phyloP scores from a whole-genome alignment of 2,888 invertebrate genomes.

The Syritta pipiens region DNA sequence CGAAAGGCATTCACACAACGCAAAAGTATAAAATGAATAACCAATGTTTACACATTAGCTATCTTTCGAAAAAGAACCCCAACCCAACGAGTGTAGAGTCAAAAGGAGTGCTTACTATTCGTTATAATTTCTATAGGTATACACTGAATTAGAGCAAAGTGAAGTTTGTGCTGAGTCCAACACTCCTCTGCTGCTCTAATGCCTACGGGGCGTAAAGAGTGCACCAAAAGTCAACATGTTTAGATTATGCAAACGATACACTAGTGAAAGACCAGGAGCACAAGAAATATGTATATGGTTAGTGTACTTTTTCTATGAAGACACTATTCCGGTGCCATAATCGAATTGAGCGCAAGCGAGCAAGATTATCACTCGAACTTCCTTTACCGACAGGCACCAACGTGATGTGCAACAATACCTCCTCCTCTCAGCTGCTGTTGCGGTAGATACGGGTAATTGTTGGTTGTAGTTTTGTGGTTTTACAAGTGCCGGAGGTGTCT shows the following conservation, averaged over 20 bases:
- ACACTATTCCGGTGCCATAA: conserved; percentile 22
- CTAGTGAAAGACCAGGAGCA: background rate
- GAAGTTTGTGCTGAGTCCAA: background rate
- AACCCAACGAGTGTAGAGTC: conserved; percentile 19
- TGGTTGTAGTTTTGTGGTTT: conserved; percentile 6
- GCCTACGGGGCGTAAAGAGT: conserved; percentile 6
- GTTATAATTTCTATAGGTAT: background rate
- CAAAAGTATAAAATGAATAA: background rate
- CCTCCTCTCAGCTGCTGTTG: background rate
- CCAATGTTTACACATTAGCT: conserved; percentile 38
- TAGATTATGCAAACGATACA: conserved; percentile 49
- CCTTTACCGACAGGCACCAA: conserved; percentile 12
- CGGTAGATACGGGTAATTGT: conserved; percentile 18
- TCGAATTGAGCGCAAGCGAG: conserved; percentile 34
- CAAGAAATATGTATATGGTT: background rate
- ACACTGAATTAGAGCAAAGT: background rate
- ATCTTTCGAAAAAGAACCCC: conserved; percentile 10
- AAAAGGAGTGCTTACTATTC: conserved; percentile 8
- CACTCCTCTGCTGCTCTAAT: conserved; percentile 7
- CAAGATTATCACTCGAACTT: conserved; percentile 13
- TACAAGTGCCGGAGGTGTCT: background rate
- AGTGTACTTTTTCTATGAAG: conserved; percentile 7
- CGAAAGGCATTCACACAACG: background rate
- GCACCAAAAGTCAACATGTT: conserved; percentile 38
- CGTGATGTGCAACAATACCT: conserved; percentile 7